Percentiles rank a stretch among this genome's conserved stretches.
Conservation (phyloP, 2,113 vertebrate genomes). For the Mesoclemmys tuberculata region DNA sequence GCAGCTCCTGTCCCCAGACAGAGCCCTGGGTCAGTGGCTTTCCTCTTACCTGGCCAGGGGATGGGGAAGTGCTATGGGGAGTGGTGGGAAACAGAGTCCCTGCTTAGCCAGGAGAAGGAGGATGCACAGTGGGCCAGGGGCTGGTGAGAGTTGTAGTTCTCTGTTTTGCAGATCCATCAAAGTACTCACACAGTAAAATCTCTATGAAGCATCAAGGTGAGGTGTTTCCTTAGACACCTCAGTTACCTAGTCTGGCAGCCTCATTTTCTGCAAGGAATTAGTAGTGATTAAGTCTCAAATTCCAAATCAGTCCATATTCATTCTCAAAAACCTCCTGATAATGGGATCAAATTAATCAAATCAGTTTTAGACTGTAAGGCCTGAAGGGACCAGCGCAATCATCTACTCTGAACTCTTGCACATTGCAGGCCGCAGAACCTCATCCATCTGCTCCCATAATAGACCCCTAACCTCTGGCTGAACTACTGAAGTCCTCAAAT, state of each 20-base stretch:
- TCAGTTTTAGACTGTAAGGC: not conserved
- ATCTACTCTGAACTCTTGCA: not conserved
- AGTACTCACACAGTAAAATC: not conserved
- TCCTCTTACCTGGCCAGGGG: not conserved
- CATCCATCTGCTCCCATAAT: not conserved
- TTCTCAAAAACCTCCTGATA: not conserved
- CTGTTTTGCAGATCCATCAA: not conserved
- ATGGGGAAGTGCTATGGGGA: not conserved
- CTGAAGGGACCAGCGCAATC: not conserved
- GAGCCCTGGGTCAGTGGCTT: not conserved
- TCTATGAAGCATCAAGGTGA: not conserved
- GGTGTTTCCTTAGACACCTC: not conserved
- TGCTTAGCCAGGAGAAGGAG: not conserved
- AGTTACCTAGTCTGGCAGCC: not conserved
- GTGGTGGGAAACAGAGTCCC: not conserved
- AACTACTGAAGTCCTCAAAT: not conserved
- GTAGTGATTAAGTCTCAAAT: accelerated
- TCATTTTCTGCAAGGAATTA: not conserved
- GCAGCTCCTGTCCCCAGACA: not conserved
- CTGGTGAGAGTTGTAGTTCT: not conserved
- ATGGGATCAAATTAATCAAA: constrained; percentile 7
- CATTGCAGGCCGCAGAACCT: not conserved
- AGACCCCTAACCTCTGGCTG: not conserved
- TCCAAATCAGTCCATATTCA: not conserved
- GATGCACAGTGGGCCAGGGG: not conserved